Evolutionary conservation across 2,888 invertebrate genomes (phyloP).

Genomic region (Epinotia demarniana): DNA sequence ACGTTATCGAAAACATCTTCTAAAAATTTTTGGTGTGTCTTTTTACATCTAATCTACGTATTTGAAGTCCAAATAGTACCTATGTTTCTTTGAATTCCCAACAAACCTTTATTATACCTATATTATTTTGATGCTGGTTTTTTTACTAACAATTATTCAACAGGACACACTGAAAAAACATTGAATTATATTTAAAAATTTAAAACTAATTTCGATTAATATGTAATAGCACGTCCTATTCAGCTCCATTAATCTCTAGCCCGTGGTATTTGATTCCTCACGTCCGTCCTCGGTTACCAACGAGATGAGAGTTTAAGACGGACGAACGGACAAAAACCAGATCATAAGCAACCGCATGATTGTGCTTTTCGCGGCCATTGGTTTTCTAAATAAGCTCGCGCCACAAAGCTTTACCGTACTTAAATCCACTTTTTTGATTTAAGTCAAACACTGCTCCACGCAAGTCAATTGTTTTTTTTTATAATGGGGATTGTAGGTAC

Average conservation of each 20-base stretch:
- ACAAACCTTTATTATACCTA: too few relatives aligned
- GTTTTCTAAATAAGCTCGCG: slow-evolving; percentile 42
- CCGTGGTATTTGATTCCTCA: slow-evolving; percentile 56
- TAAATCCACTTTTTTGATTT: slow-evolving; percentile 16
- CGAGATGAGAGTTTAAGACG: slow-evolving; percentile 69
- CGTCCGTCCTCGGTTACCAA: slow-evolving; percentile 69
- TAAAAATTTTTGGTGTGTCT: too few relatives aligned
- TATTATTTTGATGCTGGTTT: too few relatives aligned
- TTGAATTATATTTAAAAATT: not conserved
- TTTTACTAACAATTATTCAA: not conserved
- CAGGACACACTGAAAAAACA: not conserved
- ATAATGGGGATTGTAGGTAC: not conserved
- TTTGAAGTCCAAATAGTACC: too few relatives aligned
- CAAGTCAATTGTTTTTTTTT: not conserved
- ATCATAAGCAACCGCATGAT: slow-evolving; percentile 74
- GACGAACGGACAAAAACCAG: slow-evolving; percentile 70
- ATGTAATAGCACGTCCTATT: not conserved
- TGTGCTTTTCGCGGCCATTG: slow-evolving; percentile 59
- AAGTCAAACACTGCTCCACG: slow-evolving; percentile 2
- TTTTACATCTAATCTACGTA: too few relatives aligned
- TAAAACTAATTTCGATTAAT: not conserved
- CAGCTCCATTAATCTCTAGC: slow-evolving; percentile 50
- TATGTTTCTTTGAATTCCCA: too few relatives aligned
- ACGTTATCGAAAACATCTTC: too few relatives aligned
- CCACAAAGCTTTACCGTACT: slow-evolving; percentile 27